Evolutionary conservation across 37 sponge, comb jelly and placozoan species (phyloP), one percentile per base, ranked within the genome.

Genomic region (Cliona cf. orientalis): DNA sequence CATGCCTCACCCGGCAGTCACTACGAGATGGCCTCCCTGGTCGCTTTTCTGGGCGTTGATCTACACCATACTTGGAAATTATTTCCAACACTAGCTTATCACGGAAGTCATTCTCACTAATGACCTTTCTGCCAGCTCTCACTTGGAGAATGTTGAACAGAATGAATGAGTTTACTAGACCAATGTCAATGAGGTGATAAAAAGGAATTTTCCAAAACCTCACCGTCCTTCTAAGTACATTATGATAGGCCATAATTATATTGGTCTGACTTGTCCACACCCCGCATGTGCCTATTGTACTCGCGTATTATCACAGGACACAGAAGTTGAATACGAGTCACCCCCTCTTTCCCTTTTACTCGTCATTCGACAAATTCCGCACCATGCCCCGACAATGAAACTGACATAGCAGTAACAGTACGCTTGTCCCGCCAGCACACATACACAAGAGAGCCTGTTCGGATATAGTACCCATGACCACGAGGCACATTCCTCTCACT

Each of bases 121-220:
- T 28, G 3, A 66, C 22, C 45, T 38, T 38, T 42, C 25, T 4
- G 2, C 45, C 43, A 2, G 26, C n/a, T 19, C 23, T 25, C n/a
- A 70, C 23, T 23, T 23, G 29, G 23, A 5, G 9, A 28, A 5
- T n/a, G 41, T 79, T 80, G 76, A 56, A 75, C 2, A 80, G 9
- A 3, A 87, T 49, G 14, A 40, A 75, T 5, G 81, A 44, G 64
- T 80, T 80, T 32, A 80, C 77, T 26, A 87, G 26, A 25, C 71
- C 66, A 41, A 75, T 58, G 34, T 88, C 89, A 53, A 88, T 57
- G 7, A 75, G 25, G 76, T 88, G 81, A 65, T 46, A 87, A 41
- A 80, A 80, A 9, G 71, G 65, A 0, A 81, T 87, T 56, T 87
- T 87, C 87, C 81, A 87, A 49, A 80, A 87, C 22, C 58, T 34